A percentile compares a stretch with the other conserved stretches of the same genome.
Conservation (phyloP, 2,888 invertebrate genomes). For the Orthosia incerta region DNA sequence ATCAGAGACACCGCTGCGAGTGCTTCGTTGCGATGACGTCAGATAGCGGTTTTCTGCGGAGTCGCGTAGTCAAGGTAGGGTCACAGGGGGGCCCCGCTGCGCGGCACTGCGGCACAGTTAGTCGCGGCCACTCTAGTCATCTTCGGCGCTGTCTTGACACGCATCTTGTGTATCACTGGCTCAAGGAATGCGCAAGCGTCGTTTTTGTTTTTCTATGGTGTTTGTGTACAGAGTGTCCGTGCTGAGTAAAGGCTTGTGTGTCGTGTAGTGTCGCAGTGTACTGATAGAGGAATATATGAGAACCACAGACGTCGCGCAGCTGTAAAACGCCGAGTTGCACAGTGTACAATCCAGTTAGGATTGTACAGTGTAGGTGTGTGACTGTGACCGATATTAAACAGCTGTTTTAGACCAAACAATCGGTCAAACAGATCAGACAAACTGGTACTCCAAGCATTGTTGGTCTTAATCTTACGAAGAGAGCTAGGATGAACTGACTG, state of each 20-base stretch:
- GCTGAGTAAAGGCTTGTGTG: not conserved
- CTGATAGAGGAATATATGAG: not conserved
- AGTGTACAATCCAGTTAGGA: not conserved
- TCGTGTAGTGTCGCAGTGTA: conserved; percentile 10
- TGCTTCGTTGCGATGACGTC: conserved; percentile 43
- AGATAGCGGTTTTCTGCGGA: conserved; percentile 41
- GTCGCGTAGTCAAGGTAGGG: conserved; percentile 10
- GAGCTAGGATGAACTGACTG: not conserved
- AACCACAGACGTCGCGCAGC: not conserved
- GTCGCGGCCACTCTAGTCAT: conserved; percentile 28
- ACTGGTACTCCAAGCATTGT: not conserved
- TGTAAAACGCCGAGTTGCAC: not conserved
- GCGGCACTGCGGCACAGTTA: conserved; percentile 7
- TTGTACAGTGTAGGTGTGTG: conserved; percentile 4
- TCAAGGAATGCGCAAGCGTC: conserved; percentile 39
- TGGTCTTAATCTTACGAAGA: not conserved
- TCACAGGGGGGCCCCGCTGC: conserved; percentile 27
- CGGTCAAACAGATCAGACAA: too few species aligned
- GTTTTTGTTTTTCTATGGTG: conserved; percentile 8
- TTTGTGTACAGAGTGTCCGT: conserved; percentile 6
- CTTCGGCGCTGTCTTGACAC: conserved; percentile 33
- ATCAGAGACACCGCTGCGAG: not conserved
- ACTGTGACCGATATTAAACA: not conserved
- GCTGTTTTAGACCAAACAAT: conserved; percentile 10
- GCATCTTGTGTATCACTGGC: conserved; percentile 10